Percentiles rank a stretch among this genome's conserved stretches.
These are phyloP conservation scores for Mesochorus sp. DNA, from an alignment of 2,888 invertebrate genomes.

Conservation along the genomic window DNA sequence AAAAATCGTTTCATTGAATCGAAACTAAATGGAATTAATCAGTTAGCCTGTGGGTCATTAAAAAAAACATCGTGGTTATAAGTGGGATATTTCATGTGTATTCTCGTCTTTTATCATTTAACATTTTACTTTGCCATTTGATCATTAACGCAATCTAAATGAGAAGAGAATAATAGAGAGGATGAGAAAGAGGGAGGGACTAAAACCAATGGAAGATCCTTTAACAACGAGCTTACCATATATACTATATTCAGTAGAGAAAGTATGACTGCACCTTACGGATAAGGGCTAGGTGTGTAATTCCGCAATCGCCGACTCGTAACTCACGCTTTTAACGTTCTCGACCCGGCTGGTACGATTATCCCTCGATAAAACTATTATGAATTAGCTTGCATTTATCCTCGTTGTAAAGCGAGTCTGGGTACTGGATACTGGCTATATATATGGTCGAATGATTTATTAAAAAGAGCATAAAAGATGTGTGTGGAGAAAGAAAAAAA, in stretches of 20 bases:
- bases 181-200: no score
- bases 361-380: constrained; percentile 43
- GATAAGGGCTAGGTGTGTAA: constrained; percentile 48
- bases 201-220: constrained; percentile 5
- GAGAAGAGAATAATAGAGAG: no score
- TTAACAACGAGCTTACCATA: constrained; percentile 24
- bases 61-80: no score
- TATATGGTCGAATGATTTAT: neutral
- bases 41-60: no score
- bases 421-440: no score
- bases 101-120: no score
- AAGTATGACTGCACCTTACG: constrained; percentile 15
- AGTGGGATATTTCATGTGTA: no score
- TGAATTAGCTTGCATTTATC: constrained; percentile 8
- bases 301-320: constrained; percentile 43
- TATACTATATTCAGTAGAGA: neutral
- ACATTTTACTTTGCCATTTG: neutral
- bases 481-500: no score
- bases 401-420: neutral
- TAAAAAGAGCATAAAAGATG: neutral
- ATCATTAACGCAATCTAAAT: constrained; percentile 4
- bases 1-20: no score
- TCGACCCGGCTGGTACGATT: constrained; percentile 29
- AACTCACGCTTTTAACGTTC: constrained; percentile 26
- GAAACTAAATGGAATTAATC: no score